These are phyloP conservation scores for Clunio marinus DNA, from an alignment of 2,888 invertebrate genomes.

Conservation along the genomic window DNA sequence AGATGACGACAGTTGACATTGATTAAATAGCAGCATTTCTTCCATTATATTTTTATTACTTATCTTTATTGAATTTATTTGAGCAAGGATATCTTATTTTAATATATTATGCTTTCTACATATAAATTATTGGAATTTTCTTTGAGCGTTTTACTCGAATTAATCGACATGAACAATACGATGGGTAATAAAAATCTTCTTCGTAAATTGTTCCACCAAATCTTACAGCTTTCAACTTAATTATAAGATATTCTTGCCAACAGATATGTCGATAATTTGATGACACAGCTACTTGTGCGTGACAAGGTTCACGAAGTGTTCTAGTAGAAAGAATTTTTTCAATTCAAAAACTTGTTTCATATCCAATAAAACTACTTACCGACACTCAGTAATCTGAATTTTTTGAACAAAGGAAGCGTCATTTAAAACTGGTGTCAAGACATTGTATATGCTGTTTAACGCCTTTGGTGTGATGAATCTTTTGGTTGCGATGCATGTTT, in stretches of 20 bases:
- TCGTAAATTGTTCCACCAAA: background rate
- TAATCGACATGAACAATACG: background rate
- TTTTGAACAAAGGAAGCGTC: background rate
- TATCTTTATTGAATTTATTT: too few relatives aligned
- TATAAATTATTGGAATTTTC: too few relatives aligned
- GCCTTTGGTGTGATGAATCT: constrained; percentile 1
- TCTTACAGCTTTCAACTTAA: background rate
- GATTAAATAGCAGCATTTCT: too few relatives aligned
- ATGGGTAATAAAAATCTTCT: constrained; percentile 5
- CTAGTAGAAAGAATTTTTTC: background rate
- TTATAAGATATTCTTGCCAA: constrained; percentile 6
- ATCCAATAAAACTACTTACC: background rate
- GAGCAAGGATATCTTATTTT: too few relatives aligned
- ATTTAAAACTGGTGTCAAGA: background rate
- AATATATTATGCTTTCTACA: too few relatives aligned
- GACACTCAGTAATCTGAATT: constrained; percentile 2
- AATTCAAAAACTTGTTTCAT: background rate
- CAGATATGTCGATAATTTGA: background rate
- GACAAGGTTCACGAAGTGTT: background rate
- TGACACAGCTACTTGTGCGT: background rate
- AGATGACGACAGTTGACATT: too few relatives aligned
- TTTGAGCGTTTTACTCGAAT: background rate
- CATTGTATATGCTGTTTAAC: constrained; percentile 6
- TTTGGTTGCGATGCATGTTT: background rate
- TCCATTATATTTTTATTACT: too few relatives aligned